Evolutionary conservation across 2,113 vertebrate species (phyloP), one percentile per base, ranked within the genome.

Genomic region (Myotis lucifugus): DNA sequence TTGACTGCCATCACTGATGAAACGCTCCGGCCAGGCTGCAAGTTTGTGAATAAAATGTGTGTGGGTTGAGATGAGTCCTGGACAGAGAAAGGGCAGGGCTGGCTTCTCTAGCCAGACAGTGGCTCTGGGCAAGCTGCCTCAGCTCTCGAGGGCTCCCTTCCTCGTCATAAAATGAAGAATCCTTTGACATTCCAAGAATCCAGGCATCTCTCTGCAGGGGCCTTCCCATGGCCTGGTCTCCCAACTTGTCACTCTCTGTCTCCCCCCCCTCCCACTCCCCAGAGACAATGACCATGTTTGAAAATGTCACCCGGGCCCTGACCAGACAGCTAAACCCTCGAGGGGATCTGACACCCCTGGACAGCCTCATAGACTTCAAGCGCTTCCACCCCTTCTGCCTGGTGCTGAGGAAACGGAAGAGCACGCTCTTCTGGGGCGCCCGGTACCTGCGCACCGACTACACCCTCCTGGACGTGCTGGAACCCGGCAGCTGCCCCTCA

Each of bases 311-410:
- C 8, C 93, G 95, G 85, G 93, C 94, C 37, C 94, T 98, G 77
- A 67, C 95, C 54, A 95, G 95, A 83, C 95, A 97, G 76, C 96
- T 98, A 19, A 97, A 98, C 90, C 97, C 98, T 40, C 78, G 77
- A 46, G 97, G 97, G 54, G 97, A 97, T 54, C 95, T 98, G 90
- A 93, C 96, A 0, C 96, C 98, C 6, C 92, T 98, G 0, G 96
- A 96, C 93, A 98, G 97, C 88, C 94, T 98, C 94, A 97, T 98
- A 18, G 97, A 98, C 91, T 96, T 98, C 93, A 91, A 97, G 46
- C 92, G 94, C 40, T 98, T 98, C 96, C 93, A 97, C 9, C 97
- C 97, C 48, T 97, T 98, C 93, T 98, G 97, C 92, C 88, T 98
- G 96, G 96, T 98, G 86, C 93, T 97, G 48, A 94, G 96, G 93